Percentiles rank a stretch among this genome's conserved stretches.
Conservation (phyloP, 2,113 vertebrate genomes). For the Danionella cerebrum region DNA sequence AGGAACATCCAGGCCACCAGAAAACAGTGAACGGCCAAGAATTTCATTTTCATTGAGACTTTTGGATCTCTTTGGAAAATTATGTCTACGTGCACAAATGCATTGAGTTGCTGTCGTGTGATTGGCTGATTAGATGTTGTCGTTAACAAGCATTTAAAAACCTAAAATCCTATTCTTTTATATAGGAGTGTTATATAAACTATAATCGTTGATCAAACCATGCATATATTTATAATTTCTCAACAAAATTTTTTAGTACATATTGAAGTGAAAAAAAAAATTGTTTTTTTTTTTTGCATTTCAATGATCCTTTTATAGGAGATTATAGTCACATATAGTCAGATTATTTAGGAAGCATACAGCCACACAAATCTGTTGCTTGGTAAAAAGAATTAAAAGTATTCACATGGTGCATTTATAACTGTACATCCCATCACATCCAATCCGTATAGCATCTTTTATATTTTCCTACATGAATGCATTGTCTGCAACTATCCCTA, state of each 20-base stretch:
- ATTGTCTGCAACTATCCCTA: neutral
- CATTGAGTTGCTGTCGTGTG: too few species aligned
- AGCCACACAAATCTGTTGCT: slow-evolving; percentile 29
- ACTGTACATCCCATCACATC: neutral
- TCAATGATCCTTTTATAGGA: slow-evolving; percentile 13
- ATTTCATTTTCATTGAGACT: neutral
- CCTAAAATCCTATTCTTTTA: too few species aligned
- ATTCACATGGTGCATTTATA: neutral
- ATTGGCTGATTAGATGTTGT: too few species aligned
- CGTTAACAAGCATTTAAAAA: too few species aligned
- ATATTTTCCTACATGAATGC: neutral
- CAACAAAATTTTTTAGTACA: too few species aligned
- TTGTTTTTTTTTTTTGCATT: too few species aligned
- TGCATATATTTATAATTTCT: too few species aligned
- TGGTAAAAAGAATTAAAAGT: neutral
- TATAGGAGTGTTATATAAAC: too few species aligned
- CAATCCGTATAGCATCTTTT: neutral
- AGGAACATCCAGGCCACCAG: slow-evolving; percentile 85
- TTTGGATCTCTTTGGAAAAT: too few species aligned
- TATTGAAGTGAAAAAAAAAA: too few species aligned
- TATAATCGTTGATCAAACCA: too few species aligned
- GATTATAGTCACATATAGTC: slow-evolving; percentile 24
- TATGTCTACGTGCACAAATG: too few species aligned
- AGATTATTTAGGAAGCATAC: slow-evolving; percentile 40
- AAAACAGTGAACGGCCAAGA: neutral